Percentiles rank a stretch among this genome's conserved stretches.
These are phyloP conservation scores for Grus americana DNA, from an alignment of 2,113 vertebrate genomes.

Conservation along the genomic window DNA sequence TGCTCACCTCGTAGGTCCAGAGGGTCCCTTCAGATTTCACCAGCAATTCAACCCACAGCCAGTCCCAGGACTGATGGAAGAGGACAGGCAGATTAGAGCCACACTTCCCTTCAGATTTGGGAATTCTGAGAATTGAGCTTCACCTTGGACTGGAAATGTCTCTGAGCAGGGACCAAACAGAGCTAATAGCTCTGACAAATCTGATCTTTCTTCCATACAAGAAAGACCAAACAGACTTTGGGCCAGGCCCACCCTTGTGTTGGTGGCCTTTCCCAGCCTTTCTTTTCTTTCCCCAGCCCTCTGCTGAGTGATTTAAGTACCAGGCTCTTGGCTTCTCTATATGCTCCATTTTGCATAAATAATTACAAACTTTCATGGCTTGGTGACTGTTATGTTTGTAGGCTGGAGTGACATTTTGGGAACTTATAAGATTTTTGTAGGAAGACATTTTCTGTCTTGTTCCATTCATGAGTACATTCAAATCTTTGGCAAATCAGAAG, in stretches of 20 bases:
- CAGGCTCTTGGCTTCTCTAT: background rate
- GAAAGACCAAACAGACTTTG: background rate
- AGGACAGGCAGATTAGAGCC: background rate
- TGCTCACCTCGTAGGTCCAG: background rate
- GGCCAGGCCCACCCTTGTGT: background rate
- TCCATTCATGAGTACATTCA: background rate
- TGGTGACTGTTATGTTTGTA: background rate
- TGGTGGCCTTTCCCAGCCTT: background rate
- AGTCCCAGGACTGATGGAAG: background rate
- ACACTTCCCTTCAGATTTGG: background rate
- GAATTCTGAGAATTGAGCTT: background rate
- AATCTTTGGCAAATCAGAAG: background rate
- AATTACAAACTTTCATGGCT: background rate
- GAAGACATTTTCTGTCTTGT: background rate
- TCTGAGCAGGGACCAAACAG: background rate
- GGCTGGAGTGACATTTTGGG: background rate
- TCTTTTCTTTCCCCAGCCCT: background rate
- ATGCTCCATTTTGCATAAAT: background rate
- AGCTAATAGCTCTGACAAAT: background rate
- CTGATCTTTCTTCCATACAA: background rate
- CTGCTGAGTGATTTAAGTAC: background rate
- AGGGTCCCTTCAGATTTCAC: background rate
- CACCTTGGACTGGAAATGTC: background rate
- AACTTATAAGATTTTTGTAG: background rate
- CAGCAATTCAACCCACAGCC: background rate